Base-by-base conservation (phyloP, 1,140 invertebrate genomes). In the Marisa cornuarietis region DNA sequence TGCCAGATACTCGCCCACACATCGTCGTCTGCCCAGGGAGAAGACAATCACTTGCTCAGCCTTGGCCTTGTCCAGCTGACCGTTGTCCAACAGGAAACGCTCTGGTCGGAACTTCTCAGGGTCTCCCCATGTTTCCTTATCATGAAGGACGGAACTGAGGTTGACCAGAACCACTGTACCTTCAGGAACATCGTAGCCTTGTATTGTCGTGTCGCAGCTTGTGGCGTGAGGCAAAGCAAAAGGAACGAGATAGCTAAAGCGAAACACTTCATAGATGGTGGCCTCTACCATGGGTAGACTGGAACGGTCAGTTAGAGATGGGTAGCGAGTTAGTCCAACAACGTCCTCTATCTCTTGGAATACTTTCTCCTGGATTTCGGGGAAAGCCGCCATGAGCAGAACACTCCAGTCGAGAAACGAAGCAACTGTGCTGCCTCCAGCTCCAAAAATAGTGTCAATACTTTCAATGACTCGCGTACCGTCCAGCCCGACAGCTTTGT, bases 361-460 rank as follows among this genome's bases (percentile, higher is more conserved):
- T 0, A 98, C 95, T 16, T 93, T 93, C 42, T 91, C 92, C 88
- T 96, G 96, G 0, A 95, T 93, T 5, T 94, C 91, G 20, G 93
- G 94, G 91, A 96, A 90, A 22, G 93, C 88, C 0, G 95, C 95
- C 92, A 98, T 94, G 82, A 94, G 95, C 8, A 98, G 90, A 20
- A 97, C 90, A 83, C 96, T 95, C 97, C 97, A 98, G 26, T 94
- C 92, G 16, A 98, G 87, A 0, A 96, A 96, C 0, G 95, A 94
- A 58, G 96, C 90, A 0, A 96, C 95, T 0, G 96, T 98, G 87
- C 98, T 96, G n/a, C 95, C 92, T 0, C 96, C 96, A 52, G 96
- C 96, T 0, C 96, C 96, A 86, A 96, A 96, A 77, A 98, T 91
- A 90, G 98, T 96, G 54, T 79, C 78, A 51, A 85, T 76, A 14